Conservation (phyloP, 2,888 invertebrate genomes). For the Graphium colonna region DNA sequence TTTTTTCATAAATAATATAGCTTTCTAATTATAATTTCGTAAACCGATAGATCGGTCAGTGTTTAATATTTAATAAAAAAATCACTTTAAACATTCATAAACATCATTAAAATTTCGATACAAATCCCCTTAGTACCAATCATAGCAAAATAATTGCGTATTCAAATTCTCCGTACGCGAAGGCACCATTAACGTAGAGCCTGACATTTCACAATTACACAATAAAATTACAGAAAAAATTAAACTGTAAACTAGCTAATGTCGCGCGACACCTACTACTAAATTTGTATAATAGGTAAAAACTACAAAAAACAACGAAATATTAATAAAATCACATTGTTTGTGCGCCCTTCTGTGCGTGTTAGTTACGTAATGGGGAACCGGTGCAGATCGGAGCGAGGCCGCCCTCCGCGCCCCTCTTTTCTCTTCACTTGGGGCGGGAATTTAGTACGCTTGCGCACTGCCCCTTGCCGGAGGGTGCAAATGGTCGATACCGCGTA, state of each 20-base stretch:
- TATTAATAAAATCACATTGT: slow-evolving; percentile 78
- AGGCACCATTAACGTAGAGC: slow-evolving; percentile 45
- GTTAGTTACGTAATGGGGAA: slow-evolving; percentile 76
- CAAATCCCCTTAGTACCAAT: not conserved
- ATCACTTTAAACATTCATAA: not conserved
- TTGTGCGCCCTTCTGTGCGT: slow-evolving; percentile 80
- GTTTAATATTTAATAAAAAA: slow-evolving; percentile 20
- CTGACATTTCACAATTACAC: slow-evolving; percentile 50
- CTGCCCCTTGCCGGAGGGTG: slow-evolving; percentile 21
- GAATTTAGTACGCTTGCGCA: slow-evolving; percentile 23
- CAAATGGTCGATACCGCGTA: slow-evolving; percentile 34
- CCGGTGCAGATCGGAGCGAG: slow-evolving; percentile 49
- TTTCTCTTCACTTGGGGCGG: slow-evolving; percentile 38
- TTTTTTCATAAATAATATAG: slow-evolving; percentile 17
- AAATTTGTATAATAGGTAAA: slow-evolving; percentile 72
- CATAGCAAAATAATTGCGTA: slow-evolving; percentile 4
- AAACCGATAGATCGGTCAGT: slow-evolving; percentile 41
- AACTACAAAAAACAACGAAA: slow-evolving; percentile 67
- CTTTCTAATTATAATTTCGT: slow-evolving; percentile 11
- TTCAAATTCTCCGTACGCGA: slow-evolving; percentile 27
- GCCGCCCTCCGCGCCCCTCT: slow-evolving; percentile 36
- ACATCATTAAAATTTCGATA: not conserved
- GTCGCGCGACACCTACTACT: slow-evolving; percentile 70
- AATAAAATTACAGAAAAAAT: slow-evolving; percentile 45
- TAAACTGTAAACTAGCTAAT: slow-evolving; percentile 34